Evolutionary conservation across 2,888 invertebrate genomes (phyloP), one percentile per base, ranked within the genome.

Genomic region (Galerucella calmariensis): DNA sequence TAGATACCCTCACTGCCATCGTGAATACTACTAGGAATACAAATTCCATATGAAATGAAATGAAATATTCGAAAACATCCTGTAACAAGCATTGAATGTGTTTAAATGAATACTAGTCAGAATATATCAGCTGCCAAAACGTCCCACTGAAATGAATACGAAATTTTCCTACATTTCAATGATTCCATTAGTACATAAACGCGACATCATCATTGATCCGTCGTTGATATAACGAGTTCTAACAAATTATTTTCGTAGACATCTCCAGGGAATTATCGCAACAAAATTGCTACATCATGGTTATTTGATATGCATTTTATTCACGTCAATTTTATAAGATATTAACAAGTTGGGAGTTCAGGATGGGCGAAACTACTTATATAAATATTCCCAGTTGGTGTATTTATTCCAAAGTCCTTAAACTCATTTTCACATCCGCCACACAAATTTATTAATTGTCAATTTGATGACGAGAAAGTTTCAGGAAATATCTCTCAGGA

Each of bases 191-290:
- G 10, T n/a, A 27, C 53, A 69, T 63, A 53, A 63, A 53, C 35
- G 62, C 62, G 46, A 65, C 20, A 65, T 20, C 16, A 46, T 46
- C 63, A 5, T 65, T 24, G 3, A 35, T 53, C 2, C 20, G 48
- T 16, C 53, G 20, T 16, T 41, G 61, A 62, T 69, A 53, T 69
- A 35, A 61, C 62, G 62, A 46, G 62, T 35, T 62, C 48, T 59
- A 59, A 72, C 66, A 72, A 72, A 72, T 72, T 46, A 72, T 67
- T 51, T 35, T 72, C 48, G 58, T 35, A 72, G 72, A 72, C 67
- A 66, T 72, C 66, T 72, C 58, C 51, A 11, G 35, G 66, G 72
- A 66, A 72, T 72, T 72, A 72, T 72, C 58, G 66, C 66, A 12
- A 27, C 66, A 48, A 72, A 67, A 59, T 58, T 72, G 72, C 72